Evolutionary conservation across 2,888 invertebrate species (phyloP).

Genomic region (Cantharis nigra): DNA sequence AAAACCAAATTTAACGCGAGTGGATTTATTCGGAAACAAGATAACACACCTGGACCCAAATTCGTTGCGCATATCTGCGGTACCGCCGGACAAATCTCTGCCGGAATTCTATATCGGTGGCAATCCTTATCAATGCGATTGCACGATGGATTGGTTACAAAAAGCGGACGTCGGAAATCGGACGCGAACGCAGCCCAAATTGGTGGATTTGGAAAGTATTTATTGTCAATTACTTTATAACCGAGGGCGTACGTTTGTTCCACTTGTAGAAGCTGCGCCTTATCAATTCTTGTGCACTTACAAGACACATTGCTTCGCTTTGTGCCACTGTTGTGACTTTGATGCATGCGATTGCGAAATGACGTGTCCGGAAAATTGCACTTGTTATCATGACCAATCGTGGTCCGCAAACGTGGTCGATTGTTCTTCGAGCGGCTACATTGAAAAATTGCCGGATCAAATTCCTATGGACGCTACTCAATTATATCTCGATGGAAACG

Average conservation of each 20-base stretch:
- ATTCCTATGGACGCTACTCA: constrained; percentile 93
- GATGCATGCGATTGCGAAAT: constrained; percentile 92
- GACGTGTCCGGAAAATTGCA: constrained; percentile 86
- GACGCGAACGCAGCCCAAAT: constrained; percentile 77
- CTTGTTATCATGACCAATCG: constrained; percentile 86
- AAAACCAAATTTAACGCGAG: constrained; percentile 81
- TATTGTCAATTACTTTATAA: constrained; percentile 81
- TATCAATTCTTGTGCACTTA: constrained; percentile 86
- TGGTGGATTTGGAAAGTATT: constrained; percentile 82
- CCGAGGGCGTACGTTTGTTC: constrained; percentile 73
- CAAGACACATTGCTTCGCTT: constrained; percentile 81
- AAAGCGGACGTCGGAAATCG: constrained; percentile 76
- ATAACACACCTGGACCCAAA: constrained; percentile 77
- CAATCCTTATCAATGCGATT: constrained; percentile 87
- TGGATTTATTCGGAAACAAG: constrained; percentile 81
- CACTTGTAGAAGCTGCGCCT: constrained; percentile 77
- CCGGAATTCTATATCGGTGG: constrained; percentile 85
- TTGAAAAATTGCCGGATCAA: constrained; percentile 72
- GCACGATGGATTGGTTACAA: constrained; percentile 90
- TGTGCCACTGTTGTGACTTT: constrained; percentile 90
- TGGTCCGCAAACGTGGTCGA: constrained; percentile 88
- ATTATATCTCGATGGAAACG: constrained; percentile 83
- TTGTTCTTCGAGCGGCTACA: constrained; percentile 74
- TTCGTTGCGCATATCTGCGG: constrained; percentile 75
- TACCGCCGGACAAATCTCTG: constrained; percentile 71